A percentile compares a stretch with the other conserved stretches of the same genome.
Conservation (phyloP, 2,113 vertebrate genomes). For the Dasyprocta punctata region DNA sequence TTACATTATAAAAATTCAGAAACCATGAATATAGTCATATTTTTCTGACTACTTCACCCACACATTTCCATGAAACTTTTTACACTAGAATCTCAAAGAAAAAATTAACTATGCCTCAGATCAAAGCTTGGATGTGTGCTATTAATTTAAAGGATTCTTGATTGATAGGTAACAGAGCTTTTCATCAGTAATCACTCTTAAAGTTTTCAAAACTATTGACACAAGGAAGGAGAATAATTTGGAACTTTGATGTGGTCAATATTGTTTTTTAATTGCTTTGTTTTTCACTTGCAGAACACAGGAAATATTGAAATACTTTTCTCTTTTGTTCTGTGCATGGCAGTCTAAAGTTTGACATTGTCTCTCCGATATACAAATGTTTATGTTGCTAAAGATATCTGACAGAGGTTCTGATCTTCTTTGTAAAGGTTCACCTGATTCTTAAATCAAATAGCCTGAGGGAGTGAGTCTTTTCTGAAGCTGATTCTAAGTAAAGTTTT, state of each 20-base stretch:
- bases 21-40: not conserved
- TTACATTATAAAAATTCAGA: not conserved
- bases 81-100: not conserved
- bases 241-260: constrained; percentile 10
- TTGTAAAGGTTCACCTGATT: not conserved
- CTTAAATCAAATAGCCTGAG: constrained; percentile 5
- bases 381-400: not conserved
- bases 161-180: constrained; percentile 19
- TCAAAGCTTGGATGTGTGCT: not conserved
- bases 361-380: not conserved
- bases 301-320: not conserved
- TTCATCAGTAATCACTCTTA: constrained; percentile 44
- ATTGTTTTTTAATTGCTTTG: constrained; percentile 50
- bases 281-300: constrained; percentile 12
- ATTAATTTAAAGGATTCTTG: not conserved
- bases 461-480: not conserved
- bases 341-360: constrained; percentile 12
- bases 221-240: constrained; percentile 53
- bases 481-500: not conserved
- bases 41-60: not conserved
- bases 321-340: constrained; percentile 10
- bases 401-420: not conserved
- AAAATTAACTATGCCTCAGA: not conserved
- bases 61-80: not conserved
- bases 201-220: constrained; percentile 40